Base-by-base conservation (phyloP, 1,140 invertebrate species). In the Diabrotica virgifera region DNA sequence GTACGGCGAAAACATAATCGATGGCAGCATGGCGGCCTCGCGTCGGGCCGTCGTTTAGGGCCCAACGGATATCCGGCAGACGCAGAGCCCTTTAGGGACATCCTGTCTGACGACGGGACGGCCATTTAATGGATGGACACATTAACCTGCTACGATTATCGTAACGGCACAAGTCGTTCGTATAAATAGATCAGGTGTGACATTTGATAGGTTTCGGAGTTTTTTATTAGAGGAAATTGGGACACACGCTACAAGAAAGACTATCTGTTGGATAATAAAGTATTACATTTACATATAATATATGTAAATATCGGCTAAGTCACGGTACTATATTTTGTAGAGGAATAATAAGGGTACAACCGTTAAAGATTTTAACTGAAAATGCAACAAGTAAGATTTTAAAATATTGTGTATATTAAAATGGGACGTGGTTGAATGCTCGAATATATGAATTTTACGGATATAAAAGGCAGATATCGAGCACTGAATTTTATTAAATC, bases 1-100 rank as follows among this genome's bases (percentile, higher is more conserved):
- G 24, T 24, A 24, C 24, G 13, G 59, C 46, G 37, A 46, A 52
- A 60, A 68, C 46, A 59, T 46, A 68, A 68, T 68, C 67, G 67
- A 69, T 69, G 64, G 57, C 40, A 46, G 8, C n/a, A 46, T 46
- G 40, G 40, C 40, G 40, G 40, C 40, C 8, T 46, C 40, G 40
- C n/a, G 40, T 38, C 67, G 59, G 57, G 36, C 55, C 57, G 67
- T 52, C 57, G 67, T 59, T 62, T 62, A 62, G 24, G 59, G 59
- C 59, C 24, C 52, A 38, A 40, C 67, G 67, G 67, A 69, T 61
- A 51, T 69, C 67, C 67, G 63, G 52, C 64, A 69, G 64, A 69
- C 57, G 64, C 64, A 69, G 53, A 40, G 64, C 64, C 65, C 67
- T 66, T 68, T 65, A 68, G 63, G 59, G 63, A 65, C 60, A 65